Evolutionary conservation across 2,888 invertebrate genomes (phyloP), one percentile per base, ranked within the genome.

Genomic region (Oligia strigilis): DNA sequence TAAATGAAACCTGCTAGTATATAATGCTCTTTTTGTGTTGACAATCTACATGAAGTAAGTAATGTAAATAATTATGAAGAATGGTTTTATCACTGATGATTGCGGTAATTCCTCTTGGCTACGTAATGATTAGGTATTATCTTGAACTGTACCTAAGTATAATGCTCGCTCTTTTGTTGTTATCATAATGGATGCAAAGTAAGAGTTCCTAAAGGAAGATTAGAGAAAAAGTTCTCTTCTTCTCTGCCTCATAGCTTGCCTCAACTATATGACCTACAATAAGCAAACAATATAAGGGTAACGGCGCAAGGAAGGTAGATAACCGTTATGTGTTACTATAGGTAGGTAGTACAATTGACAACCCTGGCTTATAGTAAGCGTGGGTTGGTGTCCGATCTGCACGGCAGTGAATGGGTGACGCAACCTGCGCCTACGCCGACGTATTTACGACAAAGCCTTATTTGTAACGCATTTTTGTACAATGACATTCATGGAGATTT

Each of bases 351-450:
- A 49, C 17, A 40, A 29, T 69, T 14, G 46, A 72, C 69, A 76
- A 69, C 74, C 73, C 74, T 69, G 72, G 17, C 76, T 55, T 55
- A 74, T 69, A 83, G 84, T 87, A 78, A 55, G 55, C 79, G 86
- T 88, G 78, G 79, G 87, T 78, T 72, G 84, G 46, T 86, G 90
- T 83, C 82, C 85, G 87, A 78, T 81, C 71, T 4, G 40, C 40
- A 8, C 40, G 19, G 62, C 83, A 52, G 86, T 94, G 93, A 94
- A 94, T 94, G 94, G 92, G 86, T 95, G 94, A 95, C 94, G 95
- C 90, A 92, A 94, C 81, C 49, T 49, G 69, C 83, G 82, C 80
- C 76, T 81, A 90, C 93, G 90, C 95, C 93, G 79, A 91, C 93
- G 89, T 90, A 84, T 71, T 89, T 89, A 85, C 89, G 46, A 79